Conservation (phyloP, 2,113 vertebrate species). For the Brachionichthys hirsutus region DNA sequence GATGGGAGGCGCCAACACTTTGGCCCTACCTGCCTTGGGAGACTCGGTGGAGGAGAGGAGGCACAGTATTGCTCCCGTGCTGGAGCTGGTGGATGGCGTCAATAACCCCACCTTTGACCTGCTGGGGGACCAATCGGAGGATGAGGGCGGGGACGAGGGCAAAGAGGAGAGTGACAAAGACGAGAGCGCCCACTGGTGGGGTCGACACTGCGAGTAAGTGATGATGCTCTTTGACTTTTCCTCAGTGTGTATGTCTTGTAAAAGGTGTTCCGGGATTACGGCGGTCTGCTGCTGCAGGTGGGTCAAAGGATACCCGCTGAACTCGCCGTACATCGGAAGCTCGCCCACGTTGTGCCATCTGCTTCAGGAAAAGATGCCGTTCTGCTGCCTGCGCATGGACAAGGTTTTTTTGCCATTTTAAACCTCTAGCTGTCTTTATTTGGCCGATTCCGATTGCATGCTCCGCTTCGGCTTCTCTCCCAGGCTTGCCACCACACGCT, state of each 20-base stretch:
- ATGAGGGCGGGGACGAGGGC: conserved; percentile 79
- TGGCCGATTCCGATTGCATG: no score
- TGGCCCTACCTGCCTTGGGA: conserved; percentile 70
- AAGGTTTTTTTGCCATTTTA: conserved; percentile 72
- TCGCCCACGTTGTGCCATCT: conserved; percentile 84
- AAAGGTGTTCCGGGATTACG: conserved; percentile 16
- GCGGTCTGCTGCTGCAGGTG: conserved; percentile 67
- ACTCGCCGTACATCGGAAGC: conserved; percentile 85
- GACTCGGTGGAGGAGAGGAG: conserved; percentile 71
- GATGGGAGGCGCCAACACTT: conserved; percentile 68
- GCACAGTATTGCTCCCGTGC: conserved; percentile 82
- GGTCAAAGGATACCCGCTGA: conserved; percentile 83
- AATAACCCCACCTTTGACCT: conserved; percentile 78
- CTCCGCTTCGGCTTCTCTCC: conserved; percentile 11
- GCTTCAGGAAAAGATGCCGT: conserved; percentile 82
- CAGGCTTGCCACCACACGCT: conserved; percentile 80
- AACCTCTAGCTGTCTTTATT: not conserved
- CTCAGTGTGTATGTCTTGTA: not conserved
- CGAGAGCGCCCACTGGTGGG: conserved; percentile 76
- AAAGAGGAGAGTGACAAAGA: conserved; percentile 77
- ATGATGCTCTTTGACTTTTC: not conserved
- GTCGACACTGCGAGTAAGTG: conserved; percentile 74
- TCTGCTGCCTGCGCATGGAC: conserved; percentile 84
- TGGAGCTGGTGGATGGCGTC: conserved; percentile 80
- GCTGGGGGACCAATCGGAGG: conserved; percentile 83